Percentiles rank a stretch among this genome's conserved stretches.
phyloP scores from a whole-genome alignment of 2,113 vertebrate genomes.

The Gnathonemus echidnorhynchus region DNA sequence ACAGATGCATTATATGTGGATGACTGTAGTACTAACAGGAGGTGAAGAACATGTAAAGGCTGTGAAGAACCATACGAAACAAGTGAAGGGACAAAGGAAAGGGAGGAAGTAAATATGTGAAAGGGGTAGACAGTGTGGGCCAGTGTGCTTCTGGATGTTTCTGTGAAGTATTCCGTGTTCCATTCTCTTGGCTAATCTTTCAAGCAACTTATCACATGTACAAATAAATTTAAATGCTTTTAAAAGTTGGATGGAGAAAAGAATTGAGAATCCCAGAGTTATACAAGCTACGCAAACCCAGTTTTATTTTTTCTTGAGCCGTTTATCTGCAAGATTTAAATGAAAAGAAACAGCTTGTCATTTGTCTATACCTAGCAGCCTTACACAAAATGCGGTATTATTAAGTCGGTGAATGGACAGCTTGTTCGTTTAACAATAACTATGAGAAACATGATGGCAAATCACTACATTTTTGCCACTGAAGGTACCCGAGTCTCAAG shows the following conservation, averaged over 20 bases:
- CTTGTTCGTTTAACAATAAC: slow-evolving; percentile 50
- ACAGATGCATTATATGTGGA: not conserved
- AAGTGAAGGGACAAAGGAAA: not conserved
- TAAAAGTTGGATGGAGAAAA: not conserved
- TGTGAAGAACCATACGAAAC: not conserved
- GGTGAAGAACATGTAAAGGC: not conserved
- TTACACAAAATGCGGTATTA: slow-evolving; percentile 42
- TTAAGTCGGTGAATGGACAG: slow-evolving; percentile 49
- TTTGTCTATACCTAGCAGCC: slow-evolving; percentile 39
- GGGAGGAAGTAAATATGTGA: not conserved
- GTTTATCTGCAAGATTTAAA: not conserved
- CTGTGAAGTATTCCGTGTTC: not conserved
- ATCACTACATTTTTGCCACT: slow-evolving; percentile 50
- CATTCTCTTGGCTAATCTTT: not conserved
- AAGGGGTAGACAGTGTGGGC: not conserved
- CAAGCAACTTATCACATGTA: not conserved
- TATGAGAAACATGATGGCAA: slow-evolving; percentile 52
- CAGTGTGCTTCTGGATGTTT: not conserved
- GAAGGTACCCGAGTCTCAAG: slow-evolving; percentile 53
- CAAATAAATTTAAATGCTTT: not conserved
- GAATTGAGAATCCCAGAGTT: not conserved
- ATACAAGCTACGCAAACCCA: not conserved
- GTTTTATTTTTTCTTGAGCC: not conserved
- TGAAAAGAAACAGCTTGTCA: not conserved
- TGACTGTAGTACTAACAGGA: not conserved